Evolutionary conservation across 1,140 invertebrate genomes (phyloP).

Genomic region (Drosophila sproati): DNA sequence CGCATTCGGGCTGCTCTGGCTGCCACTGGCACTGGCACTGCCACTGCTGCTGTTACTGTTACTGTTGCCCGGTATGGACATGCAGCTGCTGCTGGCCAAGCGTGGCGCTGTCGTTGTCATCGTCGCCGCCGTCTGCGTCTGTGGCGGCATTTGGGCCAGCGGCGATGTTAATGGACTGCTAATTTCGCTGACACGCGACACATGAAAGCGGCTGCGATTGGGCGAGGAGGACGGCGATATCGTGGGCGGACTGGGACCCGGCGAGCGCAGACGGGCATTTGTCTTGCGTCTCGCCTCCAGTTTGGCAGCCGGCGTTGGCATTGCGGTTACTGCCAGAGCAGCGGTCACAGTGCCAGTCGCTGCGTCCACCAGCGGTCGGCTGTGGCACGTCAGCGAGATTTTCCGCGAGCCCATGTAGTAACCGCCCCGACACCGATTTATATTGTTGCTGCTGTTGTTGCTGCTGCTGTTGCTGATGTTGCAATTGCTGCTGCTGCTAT

Average conservation of each 20-base stretch:
- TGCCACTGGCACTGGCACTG: slow-evolving; percentile 27
- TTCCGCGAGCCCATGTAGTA: slow-evolving; percentile 87
- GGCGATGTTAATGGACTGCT: slow-evolving; percentile 74
- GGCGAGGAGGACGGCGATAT: slow-evolving; percentile 89
- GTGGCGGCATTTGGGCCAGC: slow-evolving; percentile 63
- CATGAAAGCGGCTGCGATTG: slow-evolving; percentile 87
- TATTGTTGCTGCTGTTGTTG: slow-evolving; percentile 28
- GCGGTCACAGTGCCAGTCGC: slow-evolving; percentile 67
- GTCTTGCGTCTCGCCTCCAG: slow-evolving; percentile 85
- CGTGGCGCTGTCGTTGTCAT: slow-evolving; percentile 44
- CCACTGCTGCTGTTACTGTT: slow-evolving; percentile 4
- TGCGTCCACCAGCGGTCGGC: slow-evolving; percentile 71
- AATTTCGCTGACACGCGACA: slow-evolving; percentile 86
- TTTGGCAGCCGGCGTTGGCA: slow-evolving; percentile 64
- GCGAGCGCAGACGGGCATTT: slow-evolving; percentile 87
- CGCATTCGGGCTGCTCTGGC: slow-evolving; percentile 51
- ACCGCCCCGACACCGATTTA: slow-evolving; percentile 76
- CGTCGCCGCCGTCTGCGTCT: slow-evolving; percentile 32
- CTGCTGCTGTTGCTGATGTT: slow-evolving; percentile 54
- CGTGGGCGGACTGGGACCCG: slow-evolving; percentile 89
- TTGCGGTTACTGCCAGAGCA: slow-evolving; percentile 67
- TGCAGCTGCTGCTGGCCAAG: slow-evolving; percentile 70
- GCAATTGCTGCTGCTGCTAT: slow-evolving; percentile 45
- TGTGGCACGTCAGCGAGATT: slow-evolving; percentile 86
- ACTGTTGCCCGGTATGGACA: slow-evolving; percentile 66